phyloP scores from a whole-genome alignment of 2,113 vertebrate genomes.

The Nibea albiflora region DNA sequence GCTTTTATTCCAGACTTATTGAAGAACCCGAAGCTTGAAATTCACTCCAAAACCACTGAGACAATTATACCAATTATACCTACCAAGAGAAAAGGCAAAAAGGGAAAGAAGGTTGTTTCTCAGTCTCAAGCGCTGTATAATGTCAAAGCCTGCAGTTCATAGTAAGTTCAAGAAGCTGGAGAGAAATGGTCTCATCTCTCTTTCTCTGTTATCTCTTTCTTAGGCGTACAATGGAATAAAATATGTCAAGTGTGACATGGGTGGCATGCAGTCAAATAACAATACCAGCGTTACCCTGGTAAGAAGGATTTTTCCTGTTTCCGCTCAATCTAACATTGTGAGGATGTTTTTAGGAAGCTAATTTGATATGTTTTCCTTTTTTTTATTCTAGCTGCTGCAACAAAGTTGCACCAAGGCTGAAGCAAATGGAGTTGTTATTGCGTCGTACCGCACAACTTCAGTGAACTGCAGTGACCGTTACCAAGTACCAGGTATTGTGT shows the following conservation, averaged over 20 bases:
- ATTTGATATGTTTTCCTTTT: constrained; percentile 15
- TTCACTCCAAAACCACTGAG: neutral
- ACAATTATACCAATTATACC: neutral
- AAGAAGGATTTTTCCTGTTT: neutral
- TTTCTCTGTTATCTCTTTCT: neutral
- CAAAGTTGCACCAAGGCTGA: constrained; percentile 9
- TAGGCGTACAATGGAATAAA: neutral
- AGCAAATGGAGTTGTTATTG: neutral
- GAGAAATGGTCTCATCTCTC: neutral
- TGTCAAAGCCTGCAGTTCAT: neutral
- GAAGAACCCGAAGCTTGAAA: constrained; percentile 7
- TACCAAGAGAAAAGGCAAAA: neutral
- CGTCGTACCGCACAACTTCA: constrained; percentile 23
- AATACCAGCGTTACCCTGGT: constrained; percentile 13
- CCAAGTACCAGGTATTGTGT: constrained; percentile 56
- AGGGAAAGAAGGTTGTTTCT: constrained; percentile 19
- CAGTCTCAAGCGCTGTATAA: neutral
- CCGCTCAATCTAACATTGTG: neutral
- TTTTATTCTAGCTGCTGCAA: too few relatives aligned
- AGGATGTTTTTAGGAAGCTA: neutral
- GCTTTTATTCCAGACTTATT: constrained; percentile 47
- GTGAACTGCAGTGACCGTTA: constrained; percentile 22
- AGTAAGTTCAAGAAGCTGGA: neutral
- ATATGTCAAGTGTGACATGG: rapidly evolving
- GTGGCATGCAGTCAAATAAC: rapidly evolving